phyloP scores from a whole-genome alignment of 2,888 invertebrate genomes.

The Euclidia mi region DNA sequence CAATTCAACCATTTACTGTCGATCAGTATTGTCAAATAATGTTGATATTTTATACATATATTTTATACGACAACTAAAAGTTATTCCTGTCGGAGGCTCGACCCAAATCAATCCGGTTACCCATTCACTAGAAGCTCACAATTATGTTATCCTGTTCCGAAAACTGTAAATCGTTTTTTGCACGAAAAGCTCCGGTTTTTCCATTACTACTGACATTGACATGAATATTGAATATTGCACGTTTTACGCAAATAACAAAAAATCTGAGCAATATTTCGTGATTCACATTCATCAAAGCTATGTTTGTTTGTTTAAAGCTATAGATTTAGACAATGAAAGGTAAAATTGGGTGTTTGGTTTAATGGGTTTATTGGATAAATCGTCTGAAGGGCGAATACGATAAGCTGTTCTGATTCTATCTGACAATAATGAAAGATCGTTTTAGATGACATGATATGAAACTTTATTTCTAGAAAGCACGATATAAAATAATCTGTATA shows the following conservation, averaged over 20 bases:
- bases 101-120: conserved; percentile 44
- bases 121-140: conserved; percentile 37
- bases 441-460: too few species aligned
- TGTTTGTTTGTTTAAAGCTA: too few species aligned
- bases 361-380: too few species aligned
- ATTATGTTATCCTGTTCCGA: conserved; percentile 44
- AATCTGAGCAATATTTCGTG: neutral
- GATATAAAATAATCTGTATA: too few species aligned
- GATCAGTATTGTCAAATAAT: too few species aligned
- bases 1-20: too few species aligned
- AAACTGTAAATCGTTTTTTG: conserved; percentile 36
- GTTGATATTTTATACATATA: neutral
- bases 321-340: neutral
- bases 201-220: conserved; percentile 11
- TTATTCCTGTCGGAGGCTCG: conserved; percentile 27
- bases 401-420: too few species aligned
- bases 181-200: conserved; percentile 22
- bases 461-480: too few species aligned
- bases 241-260: conserved; percentile 11
- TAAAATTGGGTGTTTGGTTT: too few species aligned
- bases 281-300: neutral
- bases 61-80: conserved; percentile 14
- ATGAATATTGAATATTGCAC: conserved; percentile 31
- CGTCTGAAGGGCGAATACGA: too few species aligned
- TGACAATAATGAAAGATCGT: too few species aligned